Conservation (phyloP, 2,797 vertebrate species). For the Meda fulgida region DNA sequence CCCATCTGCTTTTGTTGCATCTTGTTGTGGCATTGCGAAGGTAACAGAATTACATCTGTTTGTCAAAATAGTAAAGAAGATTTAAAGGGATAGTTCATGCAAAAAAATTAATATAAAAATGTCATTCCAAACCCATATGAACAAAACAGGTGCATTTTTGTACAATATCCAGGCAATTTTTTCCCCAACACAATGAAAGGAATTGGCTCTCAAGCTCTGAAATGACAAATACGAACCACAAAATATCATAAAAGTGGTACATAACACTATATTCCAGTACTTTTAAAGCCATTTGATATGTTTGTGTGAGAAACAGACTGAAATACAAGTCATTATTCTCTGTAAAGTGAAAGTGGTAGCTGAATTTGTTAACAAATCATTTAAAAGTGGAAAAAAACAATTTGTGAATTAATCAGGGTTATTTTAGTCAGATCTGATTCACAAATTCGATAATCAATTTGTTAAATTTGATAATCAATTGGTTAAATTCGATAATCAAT, state of each 20-base stretch:
- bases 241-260: neutral
- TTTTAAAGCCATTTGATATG: neutral
- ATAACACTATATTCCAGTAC: neutral
- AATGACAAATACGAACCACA: neutral
- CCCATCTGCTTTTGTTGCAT: conserved; percentile 71
- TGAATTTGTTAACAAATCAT: neutral
- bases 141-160: neutral
- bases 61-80: conserved; percentile 6
- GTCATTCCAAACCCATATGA: neutral
- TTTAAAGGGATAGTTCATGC: neutral
- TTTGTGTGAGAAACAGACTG: neutral
- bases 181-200: neutral
- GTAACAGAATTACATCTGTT: conserved; percentile 52
- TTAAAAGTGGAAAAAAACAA: neutral
- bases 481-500: neutral
- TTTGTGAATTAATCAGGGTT: neutral
- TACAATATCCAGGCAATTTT: neutral
- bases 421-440: neutral
- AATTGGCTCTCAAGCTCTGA: neutral
- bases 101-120: no score
- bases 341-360: neutral
- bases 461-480: neutral
- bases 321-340: neutral
- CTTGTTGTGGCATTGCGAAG: conserved; percentile 26
- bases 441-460: neutral